Percentiles rank a stretch among this genome's conserved stretches.
These are phyloP conservation scores for Chrysolina haemoptera DNA, from an alignment of 2,888 invertebrate species.

Conservation along the genomic window DNA sequence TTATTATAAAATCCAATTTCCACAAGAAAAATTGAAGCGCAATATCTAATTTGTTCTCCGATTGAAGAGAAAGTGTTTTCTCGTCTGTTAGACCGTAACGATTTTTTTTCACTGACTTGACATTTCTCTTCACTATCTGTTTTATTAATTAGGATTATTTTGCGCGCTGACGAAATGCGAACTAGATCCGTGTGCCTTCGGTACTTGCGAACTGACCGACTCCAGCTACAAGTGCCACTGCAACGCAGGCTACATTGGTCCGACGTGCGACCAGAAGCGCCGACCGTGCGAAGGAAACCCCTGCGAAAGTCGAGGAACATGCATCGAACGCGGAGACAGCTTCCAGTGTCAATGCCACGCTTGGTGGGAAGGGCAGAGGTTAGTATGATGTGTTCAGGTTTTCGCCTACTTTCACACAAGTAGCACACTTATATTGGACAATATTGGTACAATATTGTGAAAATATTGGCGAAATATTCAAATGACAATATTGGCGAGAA, in stretches of 20 bases:
- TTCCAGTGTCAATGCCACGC: conserved; percentile 83
- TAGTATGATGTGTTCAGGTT: background rate
- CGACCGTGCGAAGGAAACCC: conserved; percentile 82
- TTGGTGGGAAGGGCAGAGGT: conserved; percentile 72
- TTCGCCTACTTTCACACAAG: no score
- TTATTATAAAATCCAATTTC: no score
- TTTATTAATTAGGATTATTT: conserved; percentile 75
- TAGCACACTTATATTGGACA: no score
- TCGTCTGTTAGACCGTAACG: no score
- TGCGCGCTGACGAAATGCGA: conserved; percentile 85
- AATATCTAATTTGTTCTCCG: no score
- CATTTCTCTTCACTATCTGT: conserved; percentile 3
- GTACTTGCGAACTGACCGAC: conserved; percentile 74
- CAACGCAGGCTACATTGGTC: conserved; percentile 78
- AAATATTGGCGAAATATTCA: no score
- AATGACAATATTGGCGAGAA: no score
- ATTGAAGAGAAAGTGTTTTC: no score
- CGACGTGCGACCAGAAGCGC: conserved; percentile 78
- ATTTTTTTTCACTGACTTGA: background rate
- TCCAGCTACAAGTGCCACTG: conserved; percentile 77
- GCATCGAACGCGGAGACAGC: conserved; percentile 77
- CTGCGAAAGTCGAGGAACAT: conserved; percentile 83
- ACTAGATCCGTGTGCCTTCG: conserved; percentile 79
- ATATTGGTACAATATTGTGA: no score
- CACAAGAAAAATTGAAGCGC: no score